phyloP scores from a whole-genome alignment of 2,797 vertebrate species.

The Luscinia megarhynchos region DNA sequence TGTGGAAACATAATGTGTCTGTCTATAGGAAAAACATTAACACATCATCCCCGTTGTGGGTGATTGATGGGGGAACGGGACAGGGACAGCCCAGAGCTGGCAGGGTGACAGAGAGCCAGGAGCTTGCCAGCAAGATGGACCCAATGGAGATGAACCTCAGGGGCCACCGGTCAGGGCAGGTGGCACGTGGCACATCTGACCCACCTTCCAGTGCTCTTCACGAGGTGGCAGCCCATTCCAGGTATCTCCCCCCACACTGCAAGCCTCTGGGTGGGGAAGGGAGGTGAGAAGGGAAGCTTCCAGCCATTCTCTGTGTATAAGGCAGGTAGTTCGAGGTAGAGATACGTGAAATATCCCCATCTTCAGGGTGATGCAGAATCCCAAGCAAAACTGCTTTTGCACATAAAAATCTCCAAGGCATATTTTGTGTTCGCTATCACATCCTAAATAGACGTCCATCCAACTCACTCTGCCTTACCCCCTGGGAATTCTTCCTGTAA shows the following conservation, averaged over 20 bases:
- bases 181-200: neutral
- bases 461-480: neutral
- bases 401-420: neutral
- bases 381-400: neutral
- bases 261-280: neutral
- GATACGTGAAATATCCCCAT: neutral
- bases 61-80: slow-evolving; percentile 76
- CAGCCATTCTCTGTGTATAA: rapidly evolving
- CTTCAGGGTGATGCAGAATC: neutral
- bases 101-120: slow-evolving; percentile 70
- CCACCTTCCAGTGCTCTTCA: neutral
- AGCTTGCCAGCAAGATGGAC: slow-evolving; percentile 53
- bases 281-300: neutral
- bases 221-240: rapidly evolving
- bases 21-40: slow-evolving; percentile 85
- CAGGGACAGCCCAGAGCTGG: slow-evolving; percentile 69
- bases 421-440: rapidly evolving
- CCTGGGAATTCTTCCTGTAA: neutral
- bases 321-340: neutral
- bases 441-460: neutral
- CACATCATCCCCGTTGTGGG: slow-evolving; percentile 76
- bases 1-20: slow-evolving; percentile 79
- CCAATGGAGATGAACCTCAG: slow-evolving; percentile 43
- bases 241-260: rapidly evolving
- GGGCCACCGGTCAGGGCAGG: slow-evolving; percentile 1